These are phyloP conservation scores for Phyto melanocephala DNA, from an alignment of 2,888 invertebrate genomes.

Conservation along the genomic window DNA sequence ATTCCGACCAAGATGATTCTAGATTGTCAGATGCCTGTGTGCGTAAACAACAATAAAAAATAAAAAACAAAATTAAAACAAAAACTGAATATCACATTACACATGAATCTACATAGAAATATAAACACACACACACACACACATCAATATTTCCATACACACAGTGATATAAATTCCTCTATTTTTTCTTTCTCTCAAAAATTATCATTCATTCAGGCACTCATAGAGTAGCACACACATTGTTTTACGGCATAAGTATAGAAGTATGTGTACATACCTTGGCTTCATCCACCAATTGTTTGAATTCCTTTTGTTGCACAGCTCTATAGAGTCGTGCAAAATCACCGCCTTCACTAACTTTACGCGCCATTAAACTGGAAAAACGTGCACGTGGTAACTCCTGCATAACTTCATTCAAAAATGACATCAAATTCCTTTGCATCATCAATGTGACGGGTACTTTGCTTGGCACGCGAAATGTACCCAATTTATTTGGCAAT, in stretches of 20 bases:
- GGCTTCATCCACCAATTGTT: constrained; percentile 67
- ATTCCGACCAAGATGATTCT: constrained; percentile 61
- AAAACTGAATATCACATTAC: constrained; percentile 7
- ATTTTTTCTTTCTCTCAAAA: neutral
- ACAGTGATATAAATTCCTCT: constrained; percentile 26
- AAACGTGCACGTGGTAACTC: constrained; percentile 70
- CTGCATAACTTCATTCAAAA: constrained; percentile 70
- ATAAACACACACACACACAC: neutral
- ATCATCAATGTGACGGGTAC: constrained; percentile 72
- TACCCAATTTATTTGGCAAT: constrained; percentile 68
- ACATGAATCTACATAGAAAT: neutral
- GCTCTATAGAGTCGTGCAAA: constrained; percentile 71
- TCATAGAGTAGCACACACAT: neutral
- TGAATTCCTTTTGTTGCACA: constrained; percentile 68
- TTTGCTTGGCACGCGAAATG: constrained; percentile 68
- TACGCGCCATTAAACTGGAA: constrained; percentile 69
- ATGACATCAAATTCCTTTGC: constrained; percentile 69
- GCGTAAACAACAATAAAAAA: constrained; percentile 30
- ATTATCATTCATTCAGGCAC: neutral
- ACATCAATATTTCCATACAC: neutral
- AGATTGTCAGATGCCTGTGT: constrained; percentile 68
- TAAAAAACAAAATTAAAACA: neutral
- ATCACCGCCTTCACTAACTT: constrained; percentile 69
- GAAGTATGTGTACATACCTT: constrained; percentile 67
- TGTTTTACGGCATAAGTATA: too few species aligned